Base-by-base conservation (phyloP, 2,888 invertebrate genomes). In the Orthosia gracilis region DNA sequence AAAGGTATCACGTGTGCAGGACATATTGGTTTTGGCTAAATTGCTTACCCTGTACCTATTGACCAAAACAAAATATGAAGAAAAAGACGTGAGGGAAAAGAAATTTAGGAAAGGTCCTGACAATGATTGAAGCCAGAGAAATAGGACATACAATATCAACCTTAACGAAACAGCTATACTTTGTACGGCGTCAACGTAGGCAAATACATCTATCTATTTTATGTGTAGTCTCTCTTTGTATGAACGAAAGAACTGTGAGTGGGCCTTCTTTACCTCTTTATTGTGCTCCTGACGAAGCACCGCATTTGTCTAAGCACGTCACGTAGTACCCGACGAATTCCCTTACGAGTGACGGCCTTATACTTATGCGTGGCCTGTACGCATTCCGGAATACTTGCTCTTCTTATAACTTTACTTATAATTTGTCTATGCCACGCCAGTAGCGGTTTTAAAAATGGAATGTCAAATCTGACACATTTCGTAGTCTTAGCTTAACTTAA, bases 241-340 rank as follows among this genome's bases (percentile, higher is more conserved):
- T 12, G 18, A 40, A 21, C n/a, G n/a, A 26, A 40, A 17, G 13
- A 15, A 40, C 15, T 18, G n/a, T 23, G 47, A 64, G 45, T 73
- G 83, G 11, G 31, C 57, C 70, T 82, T 84, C 76, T 80, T 55
- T 55, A 54, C 49, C 50, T 52, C 58, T 58, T n/a, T 47, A 40
- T 67, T 67, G 54, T 61, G 18, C 26, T 45, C 23, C 21, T 65
- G 54, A 62, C 58, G 63, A 52, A 26, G 70, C 52, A 80, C 15
- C 52, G 45, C 73, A 61, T 77, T 84, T 80, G 62, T 80, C 69
- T 45, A 87, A 66, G 67, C 87, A 61, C 52, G 55, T 83, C 88
- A 87, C 87, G 87, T 87, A 85, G 63, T 47, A 52, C 68, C 79
- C 73, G 82, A 87, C 81, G 78, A 87, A 87, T 86, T 86, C 87